Base-by-base conservation (phyloP, 2,888 invertebrate genomes). In the Aricia artaxerxes region DNA sequence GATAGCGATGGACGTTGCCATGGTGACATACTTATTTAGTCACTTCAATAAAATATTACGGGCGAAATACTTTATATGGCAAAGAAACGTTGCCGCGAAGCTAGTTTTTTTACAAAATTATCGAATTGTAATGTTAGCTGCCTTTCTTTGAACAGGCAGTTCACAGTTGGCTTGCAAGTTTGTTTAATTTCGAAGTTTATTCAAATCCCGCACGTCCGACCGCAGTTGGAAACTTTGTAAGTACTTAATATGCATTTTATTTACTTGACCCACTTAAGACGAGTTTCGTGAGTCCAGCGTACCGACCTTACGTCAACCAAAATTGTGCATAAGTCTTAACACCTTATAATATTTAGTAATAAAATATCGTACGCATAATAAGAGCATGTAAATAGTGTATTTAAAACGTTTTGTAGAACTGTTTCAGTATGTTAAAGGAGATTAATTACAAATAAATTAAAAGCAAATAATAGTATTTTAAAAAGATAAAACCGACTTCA, bases 211-310 rank as follows among this genome's bases (percentile, higher is more conserved):
- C 38, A 69, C 69, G 35, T 38, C 69, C 35, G 4, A 69, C 35
- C 13, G 35, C 35, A 69, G 69, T 69, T 69, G 35, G 16, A 16
- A 35, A 13, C 35, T 69, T 35, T 5, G 13, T 13, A 38, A 69
- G 35, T 69, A 69, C 35, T 69, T 69, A 38, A 69, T 69, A 69
- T 69, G 69, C 69, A 35, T 69, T 69, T 69, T 38, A 38, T 35
- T 69, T 69, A 69, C 38, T 69, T 69, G 69, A 69, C 69, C 35
- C 35, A 69, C 35, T 38, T 69, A 69, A 69, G 69, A 69, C 69
- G 31, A 69, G 69, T 69, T 69, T 38, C 13, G 38, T 38, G 35
- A 16, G 35, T 69, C 69, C 69, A 13, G 13, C 35, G 2, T 69
- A 69, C 69, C 69, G 13, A 35, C 69, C 16, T 35, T 69, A 69